Evolutionary conservation across 2,888 invertebrate species (phyloP), one percentile per base, ranked within the genome.

Genomic region (Plagodis pulveraria): DNA sequence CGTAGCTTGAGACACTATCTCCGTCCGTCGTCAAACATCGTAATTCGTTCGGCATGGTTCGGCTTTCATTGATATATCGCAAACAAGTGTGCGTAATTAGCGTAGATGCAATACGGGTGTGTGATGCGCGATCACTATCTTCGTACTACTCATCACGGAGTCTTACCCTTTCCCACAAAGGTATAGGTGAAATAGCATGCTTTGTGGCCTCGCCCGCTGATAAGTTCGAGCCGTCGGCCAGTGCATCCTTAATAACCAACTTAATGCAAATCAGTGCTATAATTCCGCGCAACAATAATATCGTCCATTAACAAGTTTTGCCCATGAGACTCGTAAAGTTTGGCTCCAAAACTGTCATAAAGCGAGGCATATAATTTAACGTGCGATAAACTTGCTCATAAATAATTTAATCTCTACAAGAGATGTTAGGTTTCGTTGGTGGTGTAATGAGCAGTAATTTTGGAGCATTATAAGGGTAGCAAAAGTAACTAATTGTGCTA

Each of bases 331-430:
- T 51, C 45, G 60, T 60, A 63, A 62, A 55, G 41, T 54, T 49
- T 47, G 65, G 63, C 65, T 63, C 63, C 65, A 38, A 51, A 61
- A 36, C n/a, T 32, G 43, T 47, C 61, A 48, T 59, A 63, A 58
- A 59, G 40, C 22, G 54, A 50, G 48, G 22, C 35, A 32, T 56
- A 67, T 63, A 44, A 59, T 47, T 65, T 56, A 58, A 67, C 46
- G 9, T 55, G 51, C 38, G 40, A 53, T 65, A 58, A 56, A 61
- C 49, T 50, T 36, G 56, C 32, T 35, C 54, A 51, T 67, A 58
- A 65, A 63, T 56, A 62, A 53, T 61, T 65, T 63, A 59, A 59
- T 64, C 47, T 56, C 52, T 44, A 12, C 52, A 47, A 12, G 50
- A 50, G 46, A 34, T 41, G 52, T 34, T 45, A 51, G 40, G 40